These are phyloP conservation scores for Steatocranus sp. DNA, from an alignment of 2,797 vertebrate genomes.

Conservation along the genomic window DNA sequence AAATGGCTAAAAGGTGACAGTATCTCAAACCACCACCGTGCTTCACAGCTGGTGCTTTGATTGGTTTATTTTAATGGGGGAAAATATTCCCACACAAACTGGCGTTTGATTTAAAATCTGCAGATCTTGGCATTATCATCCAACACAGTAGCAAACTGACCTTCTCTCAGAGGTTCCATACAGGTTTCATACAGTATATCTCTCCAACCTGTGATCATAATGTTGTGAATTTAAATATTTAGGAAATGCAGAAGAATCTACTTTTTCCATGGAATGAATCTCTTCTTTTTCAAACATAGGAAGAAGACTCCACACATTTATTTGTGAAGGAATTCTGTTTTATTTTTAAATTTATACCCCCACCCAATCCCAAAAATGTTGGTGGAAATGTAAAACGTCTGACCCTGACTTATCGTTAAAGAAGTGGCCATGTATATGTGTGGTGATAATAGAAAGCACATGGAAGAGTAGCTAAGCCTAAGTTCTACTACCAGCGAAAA, in stretches of 20 bases:
- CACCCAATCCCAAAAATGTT: background rate
- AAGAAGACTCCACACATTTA: background rate
- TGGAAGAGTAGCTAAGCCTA: background rate
- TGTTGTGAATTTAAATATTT: background rate
- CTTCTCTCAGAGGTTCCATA: background rate
- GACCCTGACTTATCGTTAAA: background rate
- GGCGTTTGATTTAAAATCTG: background rate
- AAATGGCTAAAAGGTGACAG: background rate
- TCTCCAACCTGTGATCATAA: background rate
- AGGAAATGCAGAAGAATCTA: background rate
- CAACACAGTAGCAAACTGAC: background rate
- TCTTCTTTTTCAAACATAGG: background rate
- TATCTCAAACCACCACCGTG: background rate
- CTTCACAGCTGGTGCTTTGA: background rate
- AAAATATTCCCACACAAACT: background rate
- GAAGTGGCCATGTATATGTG: background rate
- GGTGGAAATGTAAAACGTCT: background rate
- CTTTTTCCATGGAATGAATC: background rate
- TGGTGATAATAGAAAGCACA: background rate
- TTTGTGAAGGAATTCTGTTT: background rate
- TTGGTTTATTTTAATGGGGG: background rate
- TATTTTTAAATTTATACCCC: background rate
- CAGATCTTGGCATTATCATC: background rate
- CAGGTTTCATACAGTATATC: background rate
- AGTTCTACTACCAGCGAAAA: background rate